Base-by-base conservation (phyloP, 2,888 invertebrate genomes). In the Brachypalpus laphriformis region DNA sequence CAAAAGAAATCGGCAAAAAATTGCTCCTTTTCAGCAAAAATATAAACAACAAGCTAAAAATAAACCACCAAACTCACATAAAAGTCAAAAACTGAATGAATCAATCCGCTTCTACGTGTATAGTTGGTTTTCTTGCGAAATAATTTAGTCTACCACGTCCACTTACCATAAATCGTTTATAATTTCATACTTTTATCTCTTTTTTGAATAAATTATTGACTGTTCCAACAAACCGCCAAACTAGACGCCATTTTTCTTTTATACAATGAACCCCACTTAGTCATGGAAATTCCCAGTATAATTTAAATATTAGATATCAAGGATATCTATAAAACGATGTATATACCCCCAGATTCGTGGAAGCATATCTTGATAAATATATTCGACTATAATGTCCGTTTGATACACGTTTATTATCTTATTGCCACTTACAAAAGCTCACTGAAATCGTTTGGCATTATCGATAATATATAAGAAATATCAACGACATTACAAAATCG, bases 161-260 rank as follows among this genome's bases (percentile, higher is more conserved):
- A 59, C 59, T 68, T 57, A 56, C 65, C 66, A 76, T 76, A 59
- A 57, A 28, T 59, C 49, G 49, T 59, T 71, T 71, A 71, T 37
- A 61, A 76, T 76, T 76, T 68, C 68, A 76, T 76, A 76, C 61
- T 68, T 76, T 76, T 68, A 74, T 83, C 49, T 68, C 31, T 61
- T 18, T 57, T 68, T 68, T 63, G 68, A 54, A 83, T 83, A 74
- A 68, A 63, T 83, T 61, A 76, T 45, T 45, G 40, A 42, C 42
- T n/a, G 37, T 57, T 40, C 66, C 20, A 65, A 51, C n/a, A n/a
- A n/a, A 9, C 49, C 31, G 42, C 42, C 16, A 22, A 14, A 25
- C 22, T 49, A 37, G 20, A 31, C 71, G 51, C 20, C 18, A 40
- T 72, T 57, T 72, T 66, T 51, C 16, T 31, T 28, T 74, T 66